phyloP scores from a whole-genome alignment of 2,113 vertebrate genomes.

The Muscicapa adusta region DNA sequence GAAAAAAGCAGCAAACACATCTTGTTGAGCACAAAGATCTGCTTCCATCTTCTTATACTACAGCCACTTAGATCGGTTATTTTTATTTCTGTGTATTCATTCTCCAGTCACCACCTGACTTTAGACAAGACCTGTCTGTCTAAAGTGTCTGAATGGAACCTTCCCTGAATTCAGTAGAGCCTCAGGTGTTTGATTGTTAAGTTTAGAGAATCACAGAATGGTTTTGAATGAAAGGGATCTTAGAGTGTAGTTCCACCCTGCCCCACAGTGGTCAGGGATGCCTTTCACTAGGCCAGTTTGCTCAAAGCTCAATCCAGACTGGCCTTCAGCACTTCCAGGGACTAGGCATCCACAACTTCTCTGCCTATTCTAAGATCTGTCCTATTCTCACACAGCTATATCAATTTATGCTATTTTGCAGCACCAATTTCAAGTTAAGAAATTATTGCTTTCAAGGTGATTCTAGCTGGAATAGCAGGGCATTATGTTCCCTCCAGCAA shows the following conservation, averaged over 20 bases:
- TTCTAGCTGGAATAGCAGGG: slow-evolving; percentile 9
- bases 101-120: not conserved
- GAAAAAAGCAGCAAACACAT: not conserved
- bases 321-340: not conserved
- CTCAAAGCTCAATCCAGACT: not conserved
- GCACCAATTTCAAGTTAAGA: not conserved
- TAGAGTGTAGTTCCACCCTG: not conserved
- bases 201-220: not conserved
- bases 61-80: not conserved
- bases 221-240: not conserved
- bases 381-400: not conserved
- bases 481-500: slow-evolving; percentile 2
- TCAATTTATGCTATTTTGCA: not conserved
- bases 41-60: not conserved
- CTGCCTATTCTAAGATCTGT: not conserved
- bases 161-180: not conserved
- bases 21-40: not conserved
- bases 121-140: not conserved
- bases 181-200: not conserved
- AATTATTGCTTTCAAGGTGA: not conserved
- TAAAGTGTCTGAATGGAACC: not conserved
- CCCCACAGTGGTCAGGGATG: not conserved
- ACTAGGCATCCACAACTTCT: not conserved
- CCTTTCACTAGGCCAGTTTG: not conserved
- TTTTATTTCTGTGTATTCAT: not conserved